phyloP scores from a whole-genome alignment of 2,113 vertebrate species.

The Microtus montanus region DNA sequence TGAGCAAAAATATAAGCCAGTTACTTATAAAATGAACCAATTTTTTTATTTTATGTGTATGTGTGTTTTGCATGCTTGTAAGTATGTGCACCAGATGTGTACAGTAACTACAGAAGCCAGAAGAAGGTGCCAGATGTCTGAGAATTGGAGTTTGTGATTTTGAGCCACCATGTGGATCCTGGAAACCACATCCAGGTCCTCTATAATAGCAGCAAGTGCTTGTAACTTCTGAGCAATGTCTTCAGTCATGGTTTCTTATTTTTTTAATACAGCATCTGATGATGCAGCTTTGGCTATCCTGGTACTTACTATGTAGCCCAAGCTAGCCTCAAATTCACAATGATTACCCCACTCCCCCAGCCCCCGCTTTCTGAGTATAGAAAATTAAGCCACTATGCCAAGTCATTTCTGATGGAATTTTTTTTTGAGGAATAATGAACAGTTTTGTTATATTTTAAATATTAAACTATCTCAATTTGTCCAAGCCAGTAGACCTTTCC shows the following conservation, averaged over 20 bases:
- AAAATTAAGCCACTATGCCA: background rate
- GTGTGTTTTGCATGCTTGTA: background rate
- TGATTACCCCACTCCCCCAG: background rate
- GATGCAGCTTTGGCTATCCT: background rate
- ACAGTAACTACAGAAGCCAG: background rate
- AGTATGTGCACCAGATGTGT: background rate
- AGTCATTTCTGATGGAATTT: background rate
- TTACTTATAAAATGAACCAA: background rate
- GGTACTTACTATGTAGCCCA: background rate
- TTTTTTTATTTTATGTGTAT: background rate
- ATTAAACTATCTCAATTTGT: conserved; percentile 10
- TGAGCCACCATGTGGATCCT: background rate
- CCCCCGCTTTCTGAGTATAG: background rate
- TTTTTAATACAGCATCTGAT: background rate
- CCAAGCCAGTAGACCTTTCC: conserved; percentile 30
- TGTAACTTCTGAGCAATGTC: background rate
- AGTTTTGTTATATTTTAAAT: background rate
- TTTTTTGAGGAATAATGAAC: background rate
- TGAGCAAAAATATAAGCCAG: background rate
- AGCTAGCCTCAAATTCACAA: background rate
- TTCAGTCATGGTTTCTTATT: background rate
- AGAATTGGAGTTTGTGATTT: background rate
- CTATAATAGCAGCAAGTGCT: background rate
- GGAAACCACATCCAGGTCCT: background rate
- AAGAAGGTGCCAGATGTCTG: background rate